Evolutionary conservation across 2,797 vertebrate species (phyloP), one percentile per base, ranked within the genome.

Genomic region (Graptemys geographica): DNA sequence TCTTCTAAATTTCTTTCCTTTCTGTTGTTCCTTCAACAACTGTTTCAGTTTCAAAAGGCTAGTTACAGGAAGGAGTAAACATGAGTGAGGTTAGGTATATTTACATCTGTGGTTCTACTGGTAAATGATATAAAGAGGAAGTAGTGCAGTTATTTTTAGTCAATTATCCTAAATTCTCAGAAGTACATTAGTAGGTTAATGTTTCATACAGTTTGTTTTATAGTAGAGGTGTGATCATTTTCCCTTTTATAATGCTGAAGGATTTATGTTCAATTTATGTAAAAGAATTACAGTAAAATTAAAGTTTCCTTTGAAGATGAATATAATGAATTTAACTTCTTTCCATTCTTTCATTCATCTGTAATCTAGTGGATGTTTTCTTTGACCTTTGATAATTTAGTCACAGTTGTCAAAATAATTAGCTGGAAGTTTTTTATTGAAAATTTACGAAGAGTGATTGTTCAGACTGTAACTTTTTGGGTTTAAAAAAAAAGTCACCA

Each of bases 361-460:
- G 52, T 84, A 96, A 95, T 94, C 86, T 83, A 86, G 89, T 96
- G 84, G 72, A 49, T 95, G 56, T 90, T 92, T 89, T 89, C 91
- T 95, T 96, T 95, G 85, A 91, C 92, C 94, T 92, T 95, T 74
- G 80, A 87, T 78, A 83, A 86, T 12, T 96, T 96, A 95, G 79
- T 97, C 94, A 95, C 53, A 92, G 53, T 90, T 96, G 93, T 95
- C 95, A 97, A 95, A 97, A 96, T 95, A 97, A 93, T 25, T 51
- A 97, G 90, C 81, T 95, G 18, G 87, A 80, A 51, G 49, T 80
- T 72, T 31, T 87, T 94, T 47, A 88, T 82, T 94, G 47, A 56
- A 88, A 88, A 81, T 74, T 84, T 23, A 47, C 65, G 57, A 51
- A 78, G 56, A 78, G 31, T 57, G 23, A 55, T 74, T 74, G 52